phyloP scores from a whole-genome alignment of 2,797 vertebrate species.

The Mormyrops boulengeri region DNA sequence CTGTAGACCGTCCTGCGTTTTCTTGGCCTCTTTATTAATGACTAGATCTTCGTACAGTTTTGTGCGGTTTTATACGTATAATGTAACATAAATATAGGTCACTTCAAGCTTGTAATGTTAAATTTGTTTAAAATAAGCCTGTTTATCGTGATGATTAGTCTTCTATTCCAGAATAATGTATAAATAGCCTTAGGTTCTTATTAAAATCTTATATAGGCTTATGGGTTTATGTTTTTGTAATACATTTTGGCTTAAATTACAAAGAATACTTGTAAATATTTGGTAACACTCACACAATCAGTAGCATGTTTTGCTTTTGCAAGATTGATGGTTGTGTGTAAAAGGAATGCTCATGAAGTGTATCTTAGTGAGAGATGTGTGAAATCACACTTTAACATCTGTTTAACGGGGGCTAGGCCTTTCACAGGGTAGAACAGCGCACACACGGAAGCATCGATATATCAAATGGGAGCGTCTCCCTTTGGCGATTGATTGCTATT shows the following conservation, averaged over 20 bases:
- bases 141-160: not conserved
- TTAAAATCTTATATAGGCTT: not conserved
- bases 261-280: not conserved
- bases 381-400: not conserved
- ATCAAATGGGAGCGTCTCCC: not conserved
- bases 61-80: not conserved
- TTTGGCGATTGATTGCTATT: not conserved
- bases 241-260: not conserved
- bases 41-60: not conserved
- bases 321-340: not conserved
- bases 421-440: not conserved
- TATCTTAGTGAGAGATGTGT: not conserved
- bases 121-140: not conserved
- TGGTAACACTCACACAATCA: not conserved
- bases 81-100: not conserved
- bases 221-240: not conserved
- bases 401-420: not conserved
- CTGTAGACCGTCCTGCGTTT: not conserved
- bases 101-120: not conserved
- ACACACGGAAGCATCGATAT: not conserved
- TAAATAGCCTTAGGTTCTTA: not conserved
- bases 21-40: not conserved
- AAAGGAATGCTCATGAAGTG: not conserved
- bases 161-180: not conserved
- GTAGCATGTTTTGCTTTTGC: not conserved